Conservation (phyloP, 1,140 invertebrate species). For the Drosophila biarmipes region DNA sequence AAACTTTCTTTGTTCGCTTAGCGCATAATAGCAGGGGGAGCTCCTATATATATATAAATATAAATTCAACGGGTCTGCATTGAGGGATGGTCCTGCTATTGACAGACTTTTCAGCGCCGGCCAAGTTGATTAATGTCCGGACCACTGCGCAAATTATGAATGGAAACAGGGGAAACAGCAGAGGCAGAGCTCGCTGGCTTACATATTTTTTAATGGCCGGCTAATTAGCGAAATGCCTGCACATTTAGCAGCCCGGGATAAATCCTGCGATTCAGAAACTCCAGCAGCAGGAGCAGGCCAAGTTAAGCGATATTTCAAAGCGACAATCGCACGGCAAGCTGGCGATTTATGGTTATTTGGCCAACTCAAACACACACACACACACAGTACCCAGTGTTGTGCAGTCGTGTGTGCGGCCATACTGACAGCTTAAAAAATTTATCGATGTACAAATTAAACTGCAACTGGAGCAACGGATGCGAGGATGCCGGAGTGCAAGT, state of each 20-base stretch:
- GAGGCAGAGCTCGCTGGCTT: constrained; percentile 20
- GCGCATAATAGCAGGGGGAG: constrained; percentile 28
- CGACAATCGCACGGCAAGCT: constrained; percentile 63
- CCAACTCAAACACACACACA: constrained; percentile 36
- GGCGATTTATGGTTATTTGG: constrained; percentile 70
- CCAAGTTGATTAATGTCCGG: constrained; percentile 59
- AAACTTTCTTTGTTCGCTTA: constrained; percentile 76
- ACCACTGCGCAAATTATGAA: constrained; percentile 59
- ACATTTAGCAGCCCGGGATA: constrained; percentile 46
- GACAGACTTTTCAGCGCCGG: constrained; percentile 48
- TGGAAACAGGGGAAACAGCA: constrained; percentile 11
- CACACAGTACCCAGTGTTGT: background rate
- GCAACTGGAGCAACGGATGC: constrained; percentile 45
- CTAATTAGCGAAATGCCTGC: constrained; percentile 64
- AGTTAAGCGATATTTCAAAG: constrained; percentile 72
- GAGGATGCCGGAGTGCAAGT: constrained; percentile 15
- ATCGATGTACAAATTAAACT: constrained; percentile 82
- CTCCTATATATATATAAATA: background rate
- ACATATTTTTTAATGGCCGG: constrained; percentile 57
- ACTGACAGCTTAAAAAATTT: constrained; percentile 78
- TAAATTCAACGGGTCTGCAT: background rate
- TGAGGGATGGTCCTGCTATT: constrained; percentile 46
- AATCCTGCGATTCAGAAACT: constrained; percentile 13
- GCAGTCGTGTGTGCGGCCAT: constrained; percentile 25
- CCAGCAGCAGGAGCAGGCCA: constrained; percentile 14